These are phyloP conservation scores for Helicoverpa zea DNA, from an alignment of 1,140 invertebrate species.

Conservation along the genomic window DNA sequence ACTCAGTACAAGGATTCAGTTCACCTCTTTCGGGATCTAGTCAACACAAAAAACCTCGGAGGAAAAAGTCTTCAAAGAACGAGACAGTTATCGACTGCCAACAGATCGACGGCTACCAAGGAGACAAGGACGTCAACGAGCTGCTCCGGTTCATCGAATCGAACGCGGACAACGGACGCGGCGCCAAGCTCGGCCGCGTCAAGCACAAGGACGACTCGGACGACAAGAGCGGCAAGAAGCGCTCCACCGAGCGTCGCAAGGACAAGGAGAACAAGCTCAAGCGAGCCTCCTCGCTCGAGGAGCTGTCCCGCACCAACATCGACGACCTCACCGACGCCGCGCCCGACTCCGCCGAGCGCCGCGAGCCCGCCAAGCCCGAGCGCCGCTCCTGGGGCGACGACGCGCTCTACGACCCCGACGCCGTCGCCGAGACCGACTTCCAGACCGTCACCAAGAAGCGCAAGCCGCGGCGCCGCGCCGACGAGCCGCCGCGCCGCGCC, in stretches of 20 bases:
- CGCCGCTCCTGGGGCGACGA: conserved; percentile 76
- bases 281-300: conserved; percentile 90
- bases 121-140: conserved; percentile 88
- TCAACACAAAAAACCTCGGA: conserved; percentile 87
- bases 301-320: conserved; percentile 90
- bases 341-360: conserved; percentile 51
- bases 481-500: conserved; percentile 63
- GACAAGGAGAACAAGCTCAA: conserved; percentile 86
- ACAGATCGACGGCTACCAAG: conserved; percentile 89
- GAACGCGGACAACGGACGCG: conserved; percentile 75
- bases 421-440: conserved; percentile 88
- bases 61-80: conserved; percentile 87
- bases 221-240: conserved; percentile 81
- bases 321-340: conserved; percentile 88
- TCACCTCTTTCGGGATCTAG: conserved; percentile 85
- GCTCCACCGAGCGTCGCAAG: conserved; percentile 82
- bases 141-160: conserved; percentile 88
- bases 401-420: conserved; percentile 69
- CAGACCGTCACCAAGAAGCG: conserved; percentile 92
- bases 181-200: conserved; percentile 69
- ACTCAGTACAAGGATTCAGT: conserved; percentile 87
- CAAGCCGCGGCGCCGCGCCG: conserved; percentile 89
- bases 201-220: conserved; percentile 81
- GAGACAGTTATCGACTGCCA: conserved; percentile 89
- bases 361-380: conserved; percentile 66